These are phyloP conservation scores for Micoletzkya japonica DNA, from an alignment of 2,888 invertebrate genomes.

Conservation along the genomic window DNA sequence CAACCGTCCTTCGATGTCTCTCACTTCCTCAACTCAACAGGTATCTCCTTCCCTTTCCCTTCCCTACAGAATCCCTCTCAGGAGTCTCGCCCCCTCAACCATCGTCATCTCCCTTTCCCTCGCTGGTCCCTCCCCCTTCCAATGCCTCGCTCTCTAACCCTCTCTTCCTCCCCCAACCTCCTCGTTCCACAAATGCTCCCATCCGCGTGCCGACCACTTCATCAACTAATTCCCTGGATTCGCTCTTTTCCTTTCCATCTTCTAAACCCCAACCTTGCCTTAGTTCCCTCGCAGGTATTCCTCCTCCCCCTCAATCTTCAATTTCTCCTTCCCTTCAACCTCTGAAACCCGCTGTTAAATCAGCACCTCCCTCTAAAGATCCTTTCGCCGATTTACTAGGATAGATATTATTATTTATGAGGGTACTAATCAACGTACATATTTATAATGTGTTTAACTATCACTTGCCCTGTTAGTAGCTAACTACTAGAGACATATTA, in stretches of 20 bases:
- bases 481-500: too few relatives aligned
- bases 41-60: not conserved
- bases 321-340: not conserved
- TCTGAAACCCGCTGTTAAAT: not conserved
- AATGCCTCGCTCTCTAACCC: conserved; percentile 10
- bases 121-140: not conserved
- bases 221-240: conserved; percentile 15
- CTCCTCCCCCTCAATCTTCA: not conserved
- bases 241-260: conserved; percentile 12
- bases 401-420: not conserved
- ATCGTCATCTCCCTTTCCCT: not conserved
- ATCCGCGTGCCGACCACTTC: not conserved
- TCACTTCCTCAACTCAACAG: conserved; percentile 14
- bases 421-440: too few relatives aligned
- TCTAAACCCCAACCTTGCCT: not conserved
- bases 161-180: conserved; percentile 28
- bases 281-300: not conserved
- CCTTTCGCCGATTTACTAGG: conserved; percentile 16
- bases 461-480: too few relatives aligned
- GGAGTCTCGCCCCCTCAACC: not conserved
- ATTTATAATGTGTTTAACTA: too few relatives aligned
- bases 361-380: not conserved
- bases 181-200: conserved; percentile 23
- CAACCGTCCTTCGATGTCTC: conserved; percentile 11
- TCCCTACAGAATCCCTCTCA: not conserved